phyloP scores from a whole-genome alignment of 1,140 invertebrate species.

The Heliconius melpomene region DNA sequence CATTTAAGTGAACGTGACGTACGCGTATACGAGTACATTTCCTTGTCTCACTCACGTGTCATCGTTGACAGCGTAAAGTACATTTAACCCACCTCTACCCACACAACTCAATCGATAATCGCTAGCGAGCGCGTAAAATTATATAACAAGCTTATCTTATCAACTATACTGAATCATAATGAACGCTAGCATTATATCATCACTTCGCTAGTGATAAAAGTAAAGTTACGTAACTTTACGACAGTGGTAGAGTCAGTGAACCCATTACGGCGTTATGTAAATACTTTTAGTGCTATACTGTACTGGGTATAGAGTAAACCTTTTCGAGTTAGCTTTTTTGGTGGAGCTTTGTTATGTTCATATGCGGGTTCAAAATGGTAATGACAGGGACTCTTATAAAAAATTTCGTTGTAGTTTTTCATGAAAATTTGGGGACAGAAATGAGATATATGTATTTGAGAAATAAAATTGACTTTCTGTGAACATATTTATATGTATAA shows the following conservation, averaged over 20 bases:
- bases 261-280: constrained; percentile 62
- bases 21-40: not conserved
- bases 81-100: constrained; percentile 33
- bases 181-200: constrained; percentile 13
- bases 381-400: constrained; percentile 9
- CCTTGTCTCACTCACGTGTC: constrained; percentile 40
- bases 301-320: constrained; percentile 34
- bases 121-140: constrained; percentile 7
- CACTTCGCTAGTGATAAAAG: constrained; percentile 12
- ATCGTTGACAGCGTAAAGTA: constrained; percentile 45
- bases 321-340: constrained; percentile 43
- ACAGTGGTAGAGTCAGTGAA: constrained; percentile 39
- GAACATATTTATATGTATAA: no score
- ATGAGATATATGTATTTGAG: no score
- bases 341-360: constrained; percentile 37
- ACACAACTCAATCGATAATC: not conserved
- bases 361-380: constrained; percentile 28
- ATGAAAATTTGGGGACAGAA: no score
- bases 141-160: constrained; percentile 10
- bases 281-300: constrained; percentile 54
- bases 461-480: no score
- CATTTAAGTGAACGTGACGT: not conserved
- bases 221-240: constrained; percentile 6
- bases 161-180: not conserved
- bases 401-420: not conserved